Evolutionary conservation across 1,140 invertebrate genomes (phyloP).

Genomic region (Potamilus streckersoni): DNA sequence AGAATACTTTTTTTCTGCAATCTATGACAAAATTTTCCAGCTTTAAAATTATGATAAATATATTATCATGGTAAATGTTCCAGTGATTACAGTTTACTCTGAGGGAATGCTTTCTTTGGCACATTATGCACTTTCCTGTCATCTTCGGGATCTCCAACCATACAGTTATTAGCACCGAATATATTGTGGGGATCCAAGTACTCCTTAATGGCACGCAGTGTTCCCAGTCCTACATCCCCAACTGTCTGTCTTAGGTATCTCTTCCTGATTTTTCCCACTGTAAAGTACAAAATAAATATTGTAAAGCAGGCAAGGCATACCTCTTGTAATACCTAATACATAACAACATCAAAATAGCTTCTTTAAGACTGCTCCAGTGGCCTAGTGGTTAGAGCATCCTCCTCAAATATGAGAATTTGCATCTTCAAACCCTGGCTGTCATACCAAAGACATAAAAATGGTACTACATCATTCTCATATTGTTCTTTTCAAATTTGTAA

Average conservation of each 20-base stretch:
- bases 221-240: conserved; percentile 79
- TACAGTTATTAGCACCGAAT: conserved; percentile 89
- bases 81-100: too few relatives aligned
- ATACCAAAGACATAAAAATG: too few relatives aligned
- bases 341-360: neutral
- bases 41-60: too few relatives aligned
- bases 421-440: too few relatives aligned
- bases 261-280: conserved; percentile 90
- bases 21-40: too few relatives aligned
- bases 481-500: too few relatives aligned
- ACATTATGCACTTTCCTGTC: too few relatives aligned
- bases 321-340: neutral
- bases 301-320: neutral
- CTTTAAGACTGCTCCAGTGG: neutral
- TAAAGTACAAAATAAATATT: conserved; percentile 28
- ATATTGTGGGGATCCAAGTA: conserved; percentile 94
- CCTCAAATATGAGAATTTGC: neutral
- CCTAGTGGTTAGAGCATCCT: neutral
- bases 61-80: too few relatives aligned
- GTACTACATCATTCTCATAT: too few relatives aligned
- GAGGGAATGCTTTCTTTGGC: too few relatives aligned
- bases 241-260: conserved; percentile 84
- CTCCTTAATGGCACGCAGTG: conserved; percentile 85
- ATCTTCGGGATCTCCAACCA: conserved; percentile 48
- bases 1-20: too few relatives aligned